Conservation (phyloP, 2,888 invertebrate genomes). For the Agrotis puta region DNA sequence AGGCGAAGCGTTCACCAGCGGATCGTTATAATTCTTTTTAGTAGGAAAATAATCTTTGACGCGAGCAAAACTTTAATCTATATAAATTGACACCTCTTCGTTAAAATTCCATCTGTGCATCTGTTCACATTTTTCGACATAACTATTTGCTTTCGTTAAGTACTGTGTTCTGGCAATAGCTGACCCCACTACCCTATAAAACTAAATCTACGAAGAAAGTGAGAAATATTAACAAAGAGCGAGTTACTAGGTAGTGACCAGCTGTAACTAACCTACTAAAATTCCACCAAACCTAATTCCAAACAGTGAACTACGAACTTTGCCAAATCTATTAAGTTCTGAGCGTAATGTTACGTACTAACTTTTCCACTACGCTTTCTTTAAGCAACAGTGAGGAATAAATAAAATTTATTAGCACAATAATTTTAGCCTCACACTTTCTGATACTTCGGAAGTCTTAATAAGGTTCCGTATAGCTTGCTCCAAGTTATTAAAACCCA, state of each 20-base stretch:
- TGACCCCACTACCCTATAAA: neutral
- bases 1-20: too few relatives aligned
- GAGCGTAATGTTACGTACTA: slow-evolving; percentile 25
- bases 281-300: slow-evolving; percentile 29
- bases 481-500: slow-evolving; percentile 45
- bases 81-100: too few relatives aligned
- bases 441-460: slow-evolving; percentile 42
- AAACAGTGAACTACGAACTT: slow-evolving; percentile 38
- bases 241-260: neutral
- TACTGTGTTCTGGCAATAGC: neutral
- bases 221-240: slow-evolving; percentile 2
- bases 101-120: too few relatives aligned
- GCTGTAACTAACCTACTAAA: slow-evolving; percentile 8
- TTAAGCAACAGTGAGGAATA: slow-evolving; percentile 20
- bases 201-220: neutral
- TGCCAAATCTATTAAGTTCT: slow-evolving; percentile 32
- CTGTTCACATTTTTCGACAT: too few relatives aligned
- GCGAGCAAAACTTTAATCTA: too few relatives aligned
- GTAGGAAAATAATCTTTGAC: too few relatives aligned
- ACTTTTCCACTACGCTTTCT: slow-evolving; percentile 49
- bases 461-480: slow-evolving; percentile 40
- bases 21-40: too few relatives aligned
- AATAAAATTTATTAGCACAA: slow-evolving; percentile 56
- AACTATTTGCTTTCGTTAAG: neutral
- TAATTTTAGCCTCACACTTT: slow-evolving; percentile 35